Evolutionary conservation across 2,113 vertebrate species (phyloP).

Genomic region (Perca flavescens): DNA sequence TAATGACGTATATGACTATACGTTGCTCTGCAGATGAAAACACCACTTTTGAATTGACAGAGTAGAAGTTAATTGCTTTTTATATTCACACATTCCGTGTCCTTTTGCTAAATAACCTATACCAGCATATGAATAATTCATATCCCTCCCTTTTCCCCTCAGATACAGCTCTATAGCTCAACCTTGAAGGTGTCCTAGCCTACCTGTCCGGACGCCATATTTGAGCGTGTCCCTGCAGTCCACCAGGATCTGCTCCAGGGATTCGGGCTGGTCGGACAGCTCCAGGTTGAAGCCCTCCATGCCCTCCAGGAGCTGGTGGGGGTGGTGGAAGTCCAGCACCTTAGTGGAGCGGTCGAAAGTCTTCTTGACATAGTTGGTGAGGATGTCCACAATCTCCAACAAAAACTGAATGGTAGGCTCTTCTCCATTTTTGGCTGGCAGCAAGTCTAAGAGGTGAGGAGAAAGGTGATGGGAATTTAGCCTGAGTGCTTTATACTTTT

Average conservation of each 20-base stretch:
- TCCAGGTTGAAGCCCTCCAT: constrained; percentile 99
- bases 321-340: constrained; percentile 98
- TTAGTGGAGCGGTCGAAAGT: constrained; percentile 98
- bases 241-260: constrained; percentile 98
- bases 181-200: constrained; percentile 5
- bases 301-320: constrained; percentile 96
- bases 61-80: not conserved
- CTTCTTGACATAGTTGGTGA: constrained; percentile 96
- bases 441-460: constrained; percentile 85
- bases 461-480: not conserved
- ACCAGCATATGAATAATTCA: constrained; percentile 20
- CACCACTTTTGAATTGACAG: not conserved
- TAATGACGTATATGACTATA: not conserved
- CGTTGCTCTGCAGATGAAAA: not conserved
- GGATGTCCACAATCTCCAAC: constrained; percentile 96
- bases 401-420: constrained; percentile 97
- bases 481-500: too few species aligned
- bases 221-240: constrained; percentile 98
- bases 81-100: not conserved
- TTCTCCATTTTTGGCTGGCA: constrained; percentile 98
- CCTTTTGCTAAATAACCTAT: not conserved
- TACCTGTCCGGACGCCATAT: constrained; percentile 98
- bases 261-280: constrained; percentile 96
- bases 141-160: not conserved
- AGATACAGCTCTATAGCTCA: not conserved